Evolutionary conservation across 1,140 invertebrate species (phyloP).

Genomic region (Drosophila teissieri): DNA sequence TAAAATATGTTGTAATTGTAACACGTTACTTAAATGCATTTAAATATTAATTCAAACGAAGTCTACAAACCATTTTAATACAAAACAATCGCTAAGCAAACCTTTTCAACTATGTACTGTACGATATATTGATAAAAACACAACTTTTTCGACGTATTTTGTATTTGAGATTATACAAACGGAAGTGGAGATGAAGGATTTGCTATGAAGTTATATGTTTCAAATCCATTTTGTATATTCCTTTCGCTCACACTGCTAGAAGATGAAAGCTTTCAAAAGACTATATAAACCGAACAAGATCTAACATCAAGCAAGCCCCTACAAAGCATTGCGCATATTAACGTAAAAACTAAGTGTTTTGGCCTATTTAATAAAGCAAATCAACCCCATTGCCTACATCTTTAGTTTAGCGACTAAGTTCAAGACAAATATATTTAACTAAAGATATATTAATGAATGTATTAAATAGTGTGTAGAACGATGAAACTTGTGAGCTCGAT

Average conservation of each 20-base stretch:
- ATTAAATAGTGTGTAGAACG: slow-evolving; percentile 78
- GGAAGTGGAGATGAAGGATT: slow-evolving; percentile 32
- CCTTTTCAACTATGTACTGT: slow-evolving; percentile 53
- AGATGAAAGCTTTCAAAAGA: slow-evolving; percentile 63
- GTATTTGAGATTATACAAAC: slow-evolving; percentile 73
- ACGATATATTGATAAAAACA: slow-evolving; percentile 53
- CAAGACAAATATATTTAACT: slow-evolving; percentile 65
- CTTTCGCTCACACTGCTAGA: slow-evolving; percentile 59
- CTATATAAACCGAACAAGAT: slow-evolving; percentile 40
- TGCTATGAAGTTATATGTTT: slow-evolving; percentile 65
- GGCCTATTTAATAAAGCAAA: slow-evolving; percentile 39
- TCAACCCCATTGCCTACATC: slow-evolving; percentile 73
- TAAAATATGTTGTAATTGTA: slow-evolving; percentile 63
- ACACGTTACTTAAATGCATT: slow-evolving; percentile 83
- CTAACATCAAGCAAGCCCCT: slow-evolving; percentile 21
- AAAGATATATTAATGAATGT: slow-evolving; percentile 59
- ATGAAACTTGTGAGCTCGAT: slow-evolving; percentile 42
- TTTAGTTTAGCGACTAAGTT: slow-evolving; percentile 79
- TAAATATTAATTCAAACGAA: slow-evolving; percentile 73
- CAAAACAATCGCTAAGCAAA: slow-evolving; percentile 49
- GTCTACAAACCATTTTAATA: slow-evolving; percentile 48
- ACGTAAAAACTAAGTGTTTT: slow-evolving; percentile 44
- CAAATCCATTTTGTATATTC: slow-evolving; percentile 60
- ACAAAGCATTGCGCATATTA: slow-evolving; percentile 13
- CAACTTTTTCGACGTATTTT: slow-evolving; percentile 77